Evolutionary conservation across 1,140 invertebrate species (phyloP).

Genomic region (Centruroides sculpturatus): DNA sequence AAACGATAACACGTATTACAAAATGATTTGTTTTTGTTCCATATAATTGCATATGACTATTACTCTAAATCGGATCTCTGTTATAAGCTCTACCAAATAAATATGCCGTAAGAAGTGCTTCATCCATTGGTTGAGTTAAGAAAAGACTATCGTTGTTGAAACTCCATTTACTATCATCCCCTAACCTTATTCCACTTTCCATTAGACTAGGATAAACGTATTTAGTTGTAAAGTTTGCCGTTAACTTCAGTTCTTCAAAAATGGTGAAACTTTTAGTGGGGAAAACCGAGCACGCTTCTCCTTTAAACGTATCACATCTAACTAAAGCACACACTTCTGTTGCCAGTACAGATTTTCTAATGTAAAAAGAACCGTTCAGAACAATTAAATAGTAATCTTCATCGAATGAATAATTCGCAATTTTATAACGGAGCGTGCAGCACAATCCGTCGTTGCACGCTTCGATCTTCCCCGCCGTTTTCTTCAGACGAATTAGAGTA

Average conservation of each 20-base stretch:
- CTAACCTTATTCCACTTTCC: neutral
- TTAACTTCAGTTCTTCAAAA: slow-evolving; percentile 1
- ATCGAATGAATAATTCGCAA: neutral
- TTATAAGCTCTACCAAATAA: slow-evolving; percentile 8
- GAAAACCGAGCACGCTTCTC: neutral
- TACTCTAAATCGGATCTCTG: neutral
- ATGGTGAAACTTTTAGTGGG: neutral
- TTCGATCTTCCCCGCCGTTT: neutral
- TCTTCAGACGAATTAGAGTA: slow-evolving; percentile 1
- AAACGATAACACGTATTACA: too few relatives aligned
- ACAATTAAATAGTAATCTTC: too few relatives aligned
- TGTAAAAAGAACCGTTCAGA: too few relatives aligned
- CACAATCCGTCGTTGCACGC: slow-evolving; percentile 11
- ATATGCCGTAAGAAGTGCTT: neutral
- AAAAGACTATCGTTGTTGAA: neutral
- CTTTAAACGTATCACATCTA: too few relatives aligned
- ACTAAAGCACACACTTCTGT: too few relatives aligned
- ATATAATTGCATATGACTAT: too few relatives aligned
- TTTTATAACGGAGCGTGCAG: slow-evolving; percentile 11
- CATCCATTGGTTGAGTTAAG: neutral
- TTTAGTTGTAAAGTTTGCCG: neutral
- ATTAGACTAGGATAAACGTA: slow-evolving; percentile 5
- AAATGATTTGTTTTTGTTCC: too few relatives aligned
- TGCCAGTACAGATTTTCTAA: too few relatives aligned
- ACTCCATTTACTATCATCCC: neutral